phyloP scores from a whole-genome alignment of 2,888 invertebrate genomes.

The Chloromyia formosa region DNA sequence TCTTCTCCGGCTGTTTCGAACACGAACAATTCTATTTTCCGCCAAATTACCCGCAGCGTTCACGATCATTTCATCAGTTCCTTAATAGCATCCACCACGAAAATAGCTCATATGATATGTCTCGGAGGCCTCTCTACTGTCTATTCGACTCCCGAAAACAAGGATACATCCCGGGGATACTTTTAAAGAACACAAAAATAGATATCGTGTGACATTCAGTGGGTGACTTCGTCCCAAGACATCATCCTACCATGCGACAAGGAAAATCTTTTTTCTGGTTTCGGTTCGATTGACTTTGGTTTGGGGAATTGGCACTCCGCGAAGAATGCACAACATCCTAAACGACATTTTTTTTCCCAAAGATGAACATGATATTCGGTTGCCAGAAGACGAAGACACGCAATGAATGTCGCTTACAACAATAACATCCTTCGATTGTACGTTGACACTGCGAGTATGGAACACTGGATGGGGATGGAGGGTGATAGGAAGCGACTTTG shows the following conservation, averaged over 20 bases:
- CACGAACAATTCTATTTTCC: constrained; percentile 40
- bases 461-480: not conserved
- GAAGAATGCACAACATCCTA: constrained; percentile 36
- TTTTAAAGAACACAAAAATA: constrained; percentile 22
- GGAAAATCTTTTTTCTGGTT: constrained; percentile 40
- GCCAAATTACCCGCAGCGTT: constrained; percentile 41
- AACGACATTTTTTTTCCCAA: constrained; percentile 4
- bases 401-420: constrained; percentile 33
- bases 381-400: constrained; percentile 8
- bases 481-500: constrained; percentile 12
- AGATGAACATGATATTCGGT: constrained; percentile 38
- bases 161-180: constrained; percentile 2
- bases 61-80: constrained; percentile 42
- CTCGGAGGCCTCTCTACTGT: not conserved
- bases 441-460: constrained; percentile 4
- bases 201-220: constrained; percentile 29
- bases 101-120: constrained; percentile 33
- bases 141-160: constrained; percentile 28
- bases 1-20: constrained; percentile 4
- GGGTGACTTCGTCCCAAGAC: constrained; percentile 8
- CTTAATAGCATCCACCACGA: constrained; percentile 34
- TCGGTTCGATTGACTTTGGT: constrained; percentile 36
- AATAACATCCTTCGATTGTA: constrained; percentile 7
- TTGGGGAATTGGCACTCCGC: constrained; percentile 42
- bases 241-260: not conserved